Conservation (phyloP, 2,888 invertebrate species). For the Brachylomia viminalis region DNA sequence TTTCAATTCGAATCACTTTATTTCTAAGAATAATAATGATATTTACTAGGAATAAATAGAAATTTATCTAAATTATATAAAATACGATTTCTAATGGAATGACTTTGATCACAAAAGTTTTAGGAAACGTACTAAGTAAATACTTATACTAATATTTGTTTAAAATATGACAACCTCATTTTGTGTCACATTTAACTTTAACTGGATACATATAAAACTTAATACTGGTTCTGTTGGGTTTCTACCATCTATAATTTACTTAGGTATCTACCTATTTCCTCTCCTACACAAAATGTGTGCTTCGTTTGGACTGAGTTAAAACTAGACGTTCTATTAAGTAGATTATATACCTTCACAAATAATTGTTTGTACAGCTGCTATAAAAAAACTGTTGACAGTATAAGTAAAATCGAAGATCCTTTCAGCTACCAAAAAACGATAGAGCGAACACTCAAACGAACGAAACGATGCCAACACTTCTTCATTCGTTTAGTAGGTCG, state of each 20-base stretch:
- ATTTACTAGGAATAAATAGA: constrained; percentile 65
- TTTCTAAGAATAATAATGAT: constrained; percentile 35
- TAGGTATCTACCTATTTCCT: constrained; percentile 10
- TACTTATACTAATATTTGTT: constrained; percentile 35
- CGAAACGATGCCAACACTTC: constrained; percentile 41
- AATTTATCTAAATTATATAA: constrained; percentile 63
- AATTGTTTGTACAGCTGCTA: constrained; percentile 26
- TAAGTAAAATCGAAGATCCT: constrained; percentile 45
- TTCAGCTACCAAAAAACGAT: constrained; percentile 13
- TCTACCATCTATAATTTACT: constrained; percentile 51
- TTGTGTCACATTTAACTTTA: constrained; percentile 30
- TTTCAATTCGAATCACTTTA: constrained; percentile 39
- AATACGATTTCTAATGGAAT: constrained; percentile 72
- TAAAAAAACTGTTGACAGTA: constrained; percentile 34
- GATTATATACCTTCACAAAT: constrained; percentile 7
- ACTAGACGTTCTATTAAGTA: constrained; percentile 23
- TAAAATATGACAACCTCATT: constrained; percentile 31
- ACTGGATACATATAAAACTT: constrained; percentile 53
- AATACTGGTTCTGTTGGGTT: constrained; percentile 65
- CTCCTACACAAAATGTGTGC: constrained; percentile 8
- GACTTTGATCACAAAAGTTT: constrained; percentile 75
- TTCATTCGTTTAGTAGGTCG: constrained; percentile 77
- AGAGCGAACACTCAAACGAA: constrained; percentile 23
- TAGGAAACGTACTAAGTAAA: constrained; percentile 47
- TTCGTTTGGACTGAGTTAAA: constrained; percentile 21